Evolutionary conservation across 92 coral and sea anemone species (phyloP).

Genomic region (Zoanthus solanderi): DNA sequence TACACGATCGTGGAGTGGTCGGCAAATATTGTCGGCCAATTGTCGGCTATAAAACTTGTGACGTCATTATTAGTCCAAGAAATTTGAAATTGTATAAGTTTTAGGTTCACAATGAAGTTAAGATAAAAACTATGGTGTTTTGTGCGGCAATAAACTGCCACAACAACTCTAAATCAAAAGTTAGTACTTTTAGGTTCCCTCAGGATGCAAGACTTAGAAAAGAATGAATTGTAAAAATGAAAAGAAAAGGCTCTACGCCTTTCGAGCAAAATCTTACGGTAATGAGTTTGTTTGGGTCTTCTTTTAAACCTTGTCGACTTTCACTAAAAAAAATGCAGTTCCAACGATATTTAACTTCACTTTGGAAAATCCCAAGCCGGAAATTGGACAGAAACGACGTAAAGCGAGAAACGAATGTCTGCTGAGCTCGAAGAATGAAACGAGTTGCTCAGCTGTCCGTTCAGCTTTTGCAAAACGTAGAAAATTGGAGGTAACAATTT

Average conservation of each 20-base stretch:
- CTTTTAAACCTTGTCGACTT: constrained; percentile 29
- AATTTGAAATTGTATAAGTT: no score
- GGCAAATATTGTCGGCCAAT: no score
- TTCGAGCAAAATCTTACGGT: constrained; percentile 36
- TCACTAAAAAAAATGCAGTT: constrained; percentile 25
- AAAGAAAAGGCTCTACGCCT: constrained; percentile 21
- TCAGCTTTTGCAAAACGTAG: constrained; percentile 9
- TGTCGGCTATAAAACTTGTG: no score
- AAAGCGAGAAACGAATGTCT: constrained; percentile 36
- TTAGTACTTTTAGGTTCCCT: constrained; percentile 37
- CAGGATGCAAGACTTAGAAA: constrained; percentile 29
- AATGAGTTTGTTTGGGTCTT: constrained; percentile 23
- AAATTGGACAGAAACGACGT: constrained; percentile 28
- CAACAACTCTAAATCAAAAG: constrained; percentile 47
- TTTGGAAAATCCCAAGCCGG: constrained; percentile 28
- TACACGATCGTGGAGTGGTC: no score
- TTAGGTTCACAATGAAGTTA: no score
- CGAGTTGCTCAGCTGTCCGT: background rate
- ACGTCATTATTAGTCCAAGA: no score
- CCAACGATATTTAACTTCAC: constrained; percentile 22
- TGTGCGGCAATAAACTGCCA: no score
- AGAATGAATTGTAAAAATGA: constrained; percentile 29
- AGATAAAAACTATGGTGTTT: no score
- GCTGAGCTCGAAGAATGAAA: background rate
- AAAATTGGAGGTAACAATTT: background rate